Conservation (phyloP, 30 jellyfish, hydroid and myxozoan genomes). For the Hydra vulgaris region DNA sequence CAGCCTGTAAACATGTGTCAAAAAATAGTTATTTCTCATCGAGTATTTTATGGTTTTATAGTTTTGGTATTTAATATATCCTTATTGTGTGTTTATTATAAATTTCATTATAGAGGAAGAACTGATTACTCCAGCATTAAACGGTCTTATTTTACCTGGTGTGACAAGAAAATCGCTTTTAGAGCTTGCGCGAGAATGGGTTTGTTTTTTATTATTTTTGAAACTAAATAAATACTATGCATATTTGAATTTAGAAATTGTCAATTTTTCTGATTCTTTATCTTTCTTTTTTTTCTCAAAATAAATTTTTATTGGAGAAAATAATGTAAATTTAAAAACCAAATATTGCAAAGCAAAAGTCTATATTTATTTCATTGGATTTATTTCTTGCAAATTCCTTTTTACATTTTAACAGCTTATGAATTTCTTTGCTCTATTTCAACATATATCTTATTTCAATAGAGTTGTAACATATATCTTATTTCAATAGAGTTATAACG, state of each 20-base stretch:
- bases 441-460: no score
- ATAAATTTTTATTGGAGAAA: neutral
- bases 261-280: neutral
- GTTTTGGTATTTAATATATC: neutral
- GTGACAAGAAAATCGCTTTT: constrained; percentile 74
- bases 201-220: neutral
- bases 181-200: constrained; percentile 84
- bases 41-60: no score
- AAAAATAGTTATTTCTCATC: no score
- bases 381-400: no score
- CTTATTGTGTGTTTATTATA: neutral
- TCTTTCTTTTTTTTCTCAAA: neutral
- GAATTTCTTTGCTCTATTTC: no score
- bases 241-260: neutral
- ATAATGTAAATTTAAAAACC: no score
- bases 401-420: no score
- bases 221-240: neutral
- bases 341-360: no score
- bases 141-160: constrained; percentile 84
- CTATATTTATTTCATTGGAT: no score
- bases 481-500: no score
- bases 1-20: no score
- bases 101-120: constrained; percentile 45
- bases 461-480: no score
- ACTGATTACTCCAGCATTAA: constrained; percentile 73